Conservation (phyloP, 1,140 invertebrate species). For the Drosophila sucinea region DNA sequence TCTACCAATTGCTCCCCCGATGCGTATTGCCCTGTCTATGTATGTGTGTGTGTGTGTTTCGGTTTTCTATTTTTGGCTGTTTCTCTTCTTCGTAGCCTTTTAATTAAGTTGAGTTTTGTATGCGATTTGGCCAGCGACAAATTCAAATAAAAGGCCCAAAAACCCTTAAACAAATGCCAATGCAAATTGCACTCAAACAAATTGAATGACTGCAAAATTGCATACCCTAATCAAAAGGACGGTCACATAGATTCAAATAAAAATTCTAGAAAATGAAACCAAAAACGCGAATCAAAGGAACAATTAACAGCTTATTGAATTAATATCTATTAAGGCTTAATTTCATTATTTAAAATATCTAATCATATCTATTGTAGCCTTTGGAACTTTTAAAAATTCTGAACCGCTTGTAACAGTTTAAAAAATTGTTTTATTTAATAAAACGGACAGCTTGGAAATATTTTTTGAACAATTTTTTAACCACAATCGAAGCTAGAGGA, state of each 20-base stretch:
- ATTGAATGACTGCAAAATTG: slow-evolving; percentile 31
- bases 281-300: too few relatives aligned
- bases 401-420: too few relatives aligned
- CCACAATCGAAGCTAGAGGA: too few relatives aligned
- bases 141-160: slow-evolving; percentile 46
- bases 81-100: slow-evolving; percentile 32
- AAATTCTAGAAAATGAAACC: not conserved
- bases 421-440: too few relatives aligned
- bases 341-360: too few relatives aligned
- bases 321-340: too few relatives aligned
- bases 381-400: too few relatives aligned
- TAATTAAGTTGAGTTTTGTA: slow-evolving; percentile 61
- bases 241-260: not conserved
- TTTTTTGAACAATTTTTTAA: too few relatives aligned
- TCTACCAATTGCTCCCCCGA: slow-evolving; percentile 6
- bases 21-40: not conserved
- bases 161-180: slow-evolving; percentile 60
- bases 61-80: not conserved
- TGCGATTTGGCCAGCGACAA: slow-evolving; percentile 46
- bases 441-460: too few relatives aligned
- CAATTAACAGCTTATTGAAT: too few relatives aligned
- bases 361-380: too few relatives aligned
- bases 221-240: slow-evolving; percentile 8
- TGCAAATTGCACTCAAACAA: slow-evolving; percentile 54
- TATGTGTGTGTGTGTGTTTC: not conserved